Evolutionary conservation across 2,888 invertebrate genomes (phyloP).

Genomic region (Metellina segmentata): DNA sequence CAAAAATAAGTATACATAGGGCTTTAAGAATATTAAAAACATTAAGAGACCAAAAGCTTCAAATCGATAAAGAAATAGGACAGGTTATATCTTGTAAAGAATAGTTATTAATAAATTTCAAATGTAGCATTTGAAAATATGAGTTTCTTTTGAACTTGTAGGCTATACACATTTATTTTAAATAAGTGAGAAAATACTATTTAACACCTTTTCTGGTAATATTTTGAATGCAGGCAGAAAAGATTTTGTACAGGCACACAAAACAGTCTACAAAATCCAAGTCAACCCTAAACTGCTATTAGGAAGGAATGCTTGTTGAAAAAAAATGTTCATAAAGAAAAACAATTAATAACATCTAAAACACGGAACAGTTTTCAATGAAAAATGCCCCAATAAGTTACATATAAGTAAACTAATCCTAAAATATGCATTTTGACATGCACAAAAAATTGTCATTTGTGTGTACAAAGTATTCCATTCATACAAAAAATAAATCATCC

Average conservation of each 20-base stretch:
- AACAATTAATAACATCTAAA: not conserved
- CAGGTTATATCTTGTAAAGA: too few species aligned
- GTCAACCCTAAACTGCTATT: not conserved
- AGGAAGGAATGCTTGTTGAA: slow-evolving; percentile 27
- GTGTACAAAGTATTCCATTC: slow-evolving; percentile 33
- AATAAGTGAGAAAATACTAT: not conserved
- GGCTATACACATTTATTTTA: not conserved
- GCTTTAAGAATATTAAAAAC: too few species aligned
- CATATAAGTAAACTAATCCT: not conserved
- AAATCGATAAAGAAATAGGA: too few species aligned
- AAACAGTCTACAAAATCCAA: not conserved
- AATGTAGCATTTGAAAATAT: not conserved
- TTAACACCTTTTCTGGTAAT: not conserved
- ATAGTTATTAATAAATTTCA: too few species aligned
- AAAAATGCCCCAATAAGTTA: slow-evolving; percentile 1
- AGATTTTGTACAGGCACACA: not conserved
- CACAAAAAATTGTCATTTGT: not conserved
- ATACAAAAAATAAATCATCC: slow-evolving; percentile 53
- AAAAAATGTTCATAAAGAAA: not conserved
- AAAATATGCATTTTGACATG: not conserved
- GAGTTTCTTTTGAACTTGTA: not conserved
- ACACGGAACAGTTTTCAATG: slow-evolving; percentile 26
- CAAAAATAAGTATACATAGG: too few species aligned
- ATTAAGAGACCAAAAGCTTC: too few species aligned
- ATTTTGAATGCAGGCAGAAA: not conserved